A percentile compares a stretch with the other conserved stretches of the same genome.
These are phyloP conservation scores for Tokudaia muenninki DNA, from an alignment of 2,797 vertebrate species.

Conservation along the genomic window DNA sequence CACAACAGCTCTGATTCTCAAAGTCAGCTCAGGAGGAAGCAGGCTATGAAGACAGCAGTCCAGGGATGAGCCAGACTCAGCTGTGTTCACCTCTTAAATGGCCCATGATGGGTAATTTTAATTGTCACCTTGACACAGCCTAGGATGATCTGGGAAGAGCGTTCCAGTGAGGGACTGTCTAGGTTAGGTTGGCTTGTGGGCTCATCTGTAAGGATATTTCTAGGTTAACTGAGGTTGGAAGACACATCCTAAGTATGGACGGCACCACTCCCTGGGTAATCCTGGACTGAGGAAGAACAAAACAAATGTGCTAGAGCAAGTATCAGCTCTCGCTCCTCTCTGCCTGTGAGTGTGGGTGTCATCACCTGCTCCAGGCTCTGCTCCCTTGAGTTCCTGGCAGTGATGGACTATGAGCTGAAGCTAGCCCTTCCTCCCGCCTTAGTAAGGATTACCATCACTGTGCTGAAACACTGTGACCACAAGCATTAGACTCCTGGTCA, in stretches of 20 bases:
- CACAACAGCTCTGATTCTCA: not conserved
- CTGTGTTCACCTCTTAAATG: not conserved
- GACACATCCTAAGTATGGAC: too few relatives aligned
- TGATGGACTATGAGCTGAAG: not conserved
- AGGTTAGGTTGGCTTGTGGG: not conserved
- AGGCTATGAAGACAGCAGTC: not conserved
- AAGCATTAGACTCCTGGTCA: not conserved
- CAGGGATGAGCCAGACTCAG: not conserved
- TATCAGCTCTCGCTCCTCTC: not conserved
- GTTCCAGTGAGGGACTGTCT: not conserved
- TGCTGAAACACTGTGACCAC: not conserved
- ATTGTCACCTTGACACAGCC: not conserved
- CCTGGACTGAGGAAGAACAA: not conserved
- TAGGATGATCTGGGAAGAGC: not conserved
- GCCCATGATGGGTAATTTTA: not conserved
- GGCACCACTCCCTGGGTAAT: not conserved
- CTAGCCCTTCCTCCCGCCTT: not conserved
- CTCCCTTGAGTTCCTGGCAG: not conserved
- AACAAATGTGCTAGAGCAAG: not conserved
- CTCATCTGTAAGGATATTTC: not conserved
- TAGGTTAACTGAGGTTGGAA: not conserved
- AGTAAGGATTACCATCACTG: not conserved
- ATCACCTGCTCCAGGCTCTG: not conserved
- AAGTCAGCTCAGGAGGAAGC: not conserved
- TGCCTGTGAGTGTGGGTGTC: not conserved